Conservation (phyloP, 2,113 vertebrate species). For the Otus sunia region DNA sequence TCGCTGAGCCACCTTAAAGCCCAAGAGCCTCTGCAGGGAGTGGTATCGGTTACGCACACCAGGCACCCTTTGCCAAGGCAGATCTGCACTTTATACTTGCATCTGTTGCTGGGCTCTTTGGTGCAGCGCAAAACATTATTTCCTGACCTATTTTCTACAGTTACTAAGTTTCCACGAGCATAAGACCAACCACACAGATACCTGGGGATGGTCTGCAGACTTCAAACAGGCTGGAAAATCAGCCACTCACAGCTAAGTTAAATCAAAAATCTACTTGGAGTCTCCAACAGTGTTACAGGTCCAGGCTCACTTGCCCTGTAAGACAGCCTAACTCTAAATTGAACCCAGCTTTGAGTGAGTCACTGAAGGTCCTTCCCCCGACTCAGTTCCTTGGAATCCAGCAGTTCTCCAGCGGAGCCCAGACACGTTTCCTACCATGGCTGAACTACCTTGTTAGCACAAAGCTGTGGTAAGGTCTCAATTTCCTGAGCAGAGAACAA, state of each 20-base stretch:
- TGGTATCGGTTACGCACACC: background rate
- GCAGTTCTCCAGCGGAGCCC: background rate
- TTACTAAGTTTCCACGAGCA: background rate
- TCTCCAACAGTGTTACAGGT: background rate
- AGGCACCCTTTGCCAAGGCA: background rate
- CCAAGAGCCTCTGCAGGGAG: background rate
- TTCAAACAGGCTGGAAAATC: background rate
- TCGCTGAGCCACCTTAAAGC: background rate
- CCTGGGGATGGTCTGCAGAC: no score
- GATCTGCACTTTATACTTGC: background rate
- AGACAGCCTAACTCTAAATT: background rate
- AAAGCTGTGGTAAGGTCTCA: background rate
- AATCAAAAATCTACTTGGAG: background rate
- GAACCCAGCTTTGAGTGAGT: background rate
- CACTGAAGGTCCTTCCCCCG: background rate
- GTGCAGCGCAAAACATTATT: background rate
- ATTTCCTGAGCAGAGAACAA: background rate
- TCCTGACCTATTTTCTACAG: background rate
- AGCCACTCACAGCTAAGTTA: background rate
- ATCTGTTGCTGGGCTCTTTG: background rate
- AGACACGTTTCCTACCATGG: rapidly evolving
- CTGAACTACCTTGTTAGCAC: background rate
- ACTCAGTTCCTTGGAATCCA: background rate
- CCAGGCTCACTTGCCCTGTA: background rate
- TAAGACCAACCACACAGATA: background rate